Base-by-base conservation (phyloP, 2,113 vertebrate genomes). In the Asarcornis scutulata region DNA sequence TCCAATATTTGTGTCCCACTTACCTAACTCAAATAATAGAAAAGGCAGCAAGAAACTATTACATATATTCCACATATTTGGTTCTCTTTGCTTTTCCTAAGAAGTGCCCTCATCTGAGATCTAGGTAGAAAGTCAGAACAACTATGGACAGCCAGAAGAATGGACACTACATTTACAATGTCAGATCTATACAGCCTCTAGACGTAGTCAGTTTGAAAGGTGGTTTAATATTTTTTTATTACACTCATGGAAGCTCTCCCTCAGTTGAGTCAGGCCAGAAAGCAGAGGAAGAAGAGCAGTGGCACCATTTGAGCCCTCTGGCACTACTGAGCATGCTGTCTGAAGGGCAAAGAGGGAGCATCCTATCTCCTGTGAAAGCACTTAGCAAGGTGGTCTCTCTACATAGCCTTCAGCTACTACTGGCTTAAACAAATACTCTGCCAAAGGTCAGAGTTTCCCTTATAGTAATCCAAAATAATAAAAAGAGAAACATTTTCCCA, bases 401-500 rank as follows among this genome's bases (percentile, higher is more conserved):
- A 31, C 15, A 56, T 3, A 80, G 73, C 5, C 23, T 38, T 64
- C 48, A 79, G 23, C 13, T 94, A 46, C 26, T 73, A 44, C 27
- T 67, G n/a, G 40, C 36, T 89, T 74, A 15, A 88, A 86, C 17
- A 94, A 62, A 90, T 88, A 38, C 31, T 63, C 53, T 76, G 82
- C 25, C 62, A 89, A 81, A 87, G 53, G 53, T 38, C 53, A 91
- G 29, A 85, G 40, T n/a, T 89, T 40, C 36, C 44, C 31, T 76
- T 82, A 34, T 0, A 77, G 53, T 11, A 78, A 86, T 66, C 53
- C 34, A 95, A 90, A 90, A 62, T 50, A 93, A 83, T 64, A 84
- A 48, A 86, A 68, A 40, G 23, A 88, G 62, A 86, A 96, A 72
- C 5, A 53, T 94, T 75, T 88, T 79, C 67, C 63, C 83, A 90